Evolutionary conservation across 2,113 vertebrate species (phyloP), one percentile per base, ranked within the genome.

Genomic region (Mirza zaza): DNA sequence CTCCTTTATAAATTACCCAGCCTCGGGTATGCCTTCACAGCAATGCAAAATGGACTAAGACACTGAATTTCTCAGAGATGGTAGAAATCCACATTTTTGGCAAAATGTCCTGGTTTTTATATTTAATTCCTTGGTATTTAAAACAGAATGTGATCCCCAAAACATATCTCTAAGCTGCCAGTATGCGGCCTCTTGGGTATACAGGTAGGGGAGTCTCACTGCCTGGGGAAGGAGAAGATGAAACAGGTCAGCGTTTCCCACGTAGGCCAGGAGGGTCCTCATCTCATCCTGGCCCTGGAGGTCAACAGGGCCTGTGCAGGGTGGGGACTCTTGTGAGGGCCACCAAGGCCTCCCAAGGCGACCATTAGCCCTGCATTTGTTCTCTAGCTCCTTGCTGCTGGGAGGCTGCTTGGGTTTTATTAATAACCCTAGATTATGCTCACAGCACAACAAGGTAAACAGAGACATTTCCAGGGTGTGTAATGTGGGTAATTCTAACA

Each of bases 381-480:
- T 70, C 39, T 96, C 81, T 11, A 27, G 15, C 29, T 68, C 34
- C 79, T 45, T 1, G 20, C 55, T 86, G 55, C 73, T 70, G 21
- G 48, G 52, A 94, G 55, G 55, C 63, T 87, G 68, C 84, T 90
- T 93, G 89, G 94, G 94, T 90, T 90, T 95, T 87, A 93, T 96
- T 96, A 86, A 95, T 97, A 96, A 96, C 63, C 73, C 70, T 75
- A 55, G 89, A 86, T 89, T 20, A 1, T 96, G 97, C 73, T 91
- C 93, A 93, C 39, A 83, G 95, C 68, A 90, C 80, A 95, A 80
- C 87, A 81, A 97, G 93, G 96, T 95, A 96, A 97, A 95, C 89
- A 97, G 92, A 96, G 63, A 91, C 29, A n/a, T 50, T 95, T 97
- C 91, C 93, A 92, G 65, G 93, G 57, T 3, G 7, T 91, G 63